Evolutionary conservation across 2,113 vertebrate species (phyloP).

Genomic region (Leptodactylus fuscus): DNA sequence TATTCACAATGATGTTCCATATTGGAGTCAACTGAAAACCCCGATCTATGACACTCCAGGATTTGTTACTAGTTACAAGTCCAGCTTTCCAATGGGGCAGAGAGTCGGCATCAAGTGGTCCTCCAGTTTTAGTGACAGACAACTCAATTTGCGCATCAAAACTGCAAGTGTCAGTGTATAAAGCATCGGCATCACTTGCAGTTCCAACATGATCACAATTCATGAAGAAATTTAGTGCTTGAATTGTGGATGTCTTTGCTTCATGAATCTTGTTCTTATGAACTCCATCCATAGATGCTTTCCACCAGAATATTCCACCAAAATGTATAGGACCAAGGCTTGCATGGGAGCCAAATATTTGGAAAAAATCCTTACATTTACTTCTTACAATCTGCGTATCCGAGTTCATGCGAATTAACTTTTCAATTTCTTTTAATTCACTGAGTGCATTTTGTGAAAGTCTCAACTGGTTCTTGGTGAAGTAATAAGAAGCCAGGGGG

Average conservation of each 20-base stretch:
- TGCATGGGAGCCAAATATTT: slow-evolving; percentile 70
- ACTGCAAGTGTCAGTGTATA: rapidly evolving
- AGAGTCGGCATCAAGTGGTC: slow-evolving; percentile 61
- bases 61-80: slow-evolving; percentile 65
- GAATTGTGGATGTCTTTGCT: slow-evolving; percentile 50
- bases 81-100: slow-evolving; percentile 67
- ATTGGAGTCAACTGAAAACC: slow-evolving; percentile 67
- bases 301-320: slow-evolving; percentile 76
- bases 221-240: slow-evolving; percentile 22
- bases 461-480: slow-evolving; percentile 64
- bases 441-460: slow-evolving; percentile 66
- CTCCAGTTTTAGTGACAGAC: slow-evolving; percentile 63
- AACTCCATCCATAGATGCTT: slow-evolving; percentile 64
- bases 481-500: slow-evolving; percentile 70
- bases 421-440: slow-evolving; percentile 66
- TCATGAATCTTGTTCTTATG: slow-evolving; percentile 1
- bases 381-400: neutral
- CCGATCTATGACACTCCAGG: slow-evolving; percentile 70
- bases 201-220: neutral
- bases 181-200: rapidly evolving
- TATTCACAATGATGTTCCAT: slow-evolving; percentile 69
- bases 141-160: slow-evolving; percentile 50
- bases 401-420: neutral
- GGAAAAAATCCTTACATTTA: slow-evolving; percentile 65
- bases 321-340: slow-evolving; percentile 72